Conservation (phyloP, 2,888 invertebrate species). For the Ornithoptera priamus region DNA sequence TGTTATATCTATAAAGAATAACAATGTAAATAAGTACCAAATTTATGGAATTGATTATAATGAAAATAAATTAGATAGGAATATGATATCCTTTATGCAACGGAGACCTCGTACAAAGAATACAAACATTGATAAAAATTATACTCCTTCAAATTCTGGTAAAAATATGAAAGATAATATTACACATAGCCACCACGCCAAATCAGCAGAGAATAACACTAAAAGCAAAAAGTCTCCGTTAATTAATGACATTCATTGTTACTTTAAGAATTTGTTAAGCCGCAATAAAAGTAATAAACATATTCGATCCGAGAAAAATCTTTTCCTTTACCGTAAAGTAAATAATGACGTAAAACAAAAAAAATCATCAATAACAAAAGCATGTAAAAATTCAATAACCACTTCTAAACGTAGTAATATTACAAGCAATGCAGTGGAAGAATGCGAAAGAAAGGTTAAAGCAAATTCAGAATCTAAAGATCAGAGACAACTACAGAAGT, state of each 20-base stretch:
- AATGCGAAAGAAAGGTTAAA: neutral
- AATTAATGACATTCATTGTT: conserved; percentile 4
- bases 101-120: neutral
- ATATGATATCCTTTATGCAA: neutral
- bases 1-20: neutral
- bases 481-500: neutral
- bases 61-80: neutral
- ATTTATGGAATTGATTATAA: neutral
- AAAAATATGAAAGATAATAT: neutral
- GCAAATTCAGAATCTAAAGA: neutral
- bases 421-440: neutral
- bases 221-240: neutral
- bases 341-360: neutral
- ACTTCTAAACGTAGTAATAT: neutral
- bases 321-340: neutral
- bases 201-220: neutral
- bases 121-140: neutral
- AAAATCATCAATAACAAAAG: neutral
- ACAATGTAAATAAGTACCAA: neutral
- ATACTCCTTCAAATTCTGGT: neutral
- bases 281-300: conserved; percentile 3
- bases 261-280: conserved; percentile 6
- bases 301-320: neutral
- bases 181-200: neutral
- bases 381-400: neutral